Evolutionary conservation across 2,113 vertebrate species (phyloP), one percentile per base, ranked within the genome.

Genomic region (Willisornis vidua): DNA sequence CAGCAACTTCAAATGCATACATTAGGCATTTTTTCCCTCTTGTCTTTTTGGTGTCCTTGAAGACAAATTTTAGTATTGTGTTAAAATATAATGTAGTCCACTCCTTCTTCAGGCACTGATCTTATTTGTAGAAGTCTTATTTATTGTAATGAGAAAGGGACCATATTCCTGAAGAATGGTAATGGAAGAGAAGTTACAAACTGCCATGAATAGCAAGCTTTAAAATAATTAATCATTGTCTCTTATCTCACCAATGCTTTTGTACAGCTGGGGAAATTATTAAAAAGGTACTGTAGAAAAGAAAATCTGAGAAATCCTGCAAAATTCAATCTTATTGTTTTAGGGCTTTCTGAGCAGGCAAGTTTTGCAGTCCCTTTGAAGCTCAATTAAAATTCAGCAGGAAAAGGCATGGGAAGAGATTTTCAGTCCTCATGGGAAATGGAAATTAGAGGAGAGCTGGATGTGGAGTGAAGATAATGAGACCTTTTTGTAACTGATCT

Each of bases 1-100:
- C 49, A 94, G 55, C 49, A 89, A 88, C 94, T 96, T 96, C 95
- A 97, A 94, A 95, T 75, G 48, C 65, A 54, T 65, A 72, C 52
- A 90, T 80, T 37, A 80, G n/a, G 17, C 92, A 74, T 78, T 86
- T 90, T 63, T 92, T 58, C 63, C n/a, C 23, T 71, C 61, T 90
- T 83, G 57, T 28, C 31, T 58, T 68, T 95, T 94, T 96, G 51
- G 94, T 90, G 39, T 86, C 51, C 87, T 77, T 49, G 48, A 92
- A 78, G 79, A 88, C 59, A 86, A 74, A 74, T 90, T 94, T 88
- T 86, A 28, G 48, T 41, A 9, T 84, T 25, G 76, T 92, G 94
- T 89, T 79, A 92, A 90, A 93, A 88, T 68, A 63, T 46, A 91
- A 84, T 33, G 46, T 39, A 92, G 68, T 88, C 39, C 79, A 72